These are phyloP conservation scores for Tarsius wallacei DNA, from an alignment of 2,797 vertebrate genomes.

Conservation along the genomic window DNA sequence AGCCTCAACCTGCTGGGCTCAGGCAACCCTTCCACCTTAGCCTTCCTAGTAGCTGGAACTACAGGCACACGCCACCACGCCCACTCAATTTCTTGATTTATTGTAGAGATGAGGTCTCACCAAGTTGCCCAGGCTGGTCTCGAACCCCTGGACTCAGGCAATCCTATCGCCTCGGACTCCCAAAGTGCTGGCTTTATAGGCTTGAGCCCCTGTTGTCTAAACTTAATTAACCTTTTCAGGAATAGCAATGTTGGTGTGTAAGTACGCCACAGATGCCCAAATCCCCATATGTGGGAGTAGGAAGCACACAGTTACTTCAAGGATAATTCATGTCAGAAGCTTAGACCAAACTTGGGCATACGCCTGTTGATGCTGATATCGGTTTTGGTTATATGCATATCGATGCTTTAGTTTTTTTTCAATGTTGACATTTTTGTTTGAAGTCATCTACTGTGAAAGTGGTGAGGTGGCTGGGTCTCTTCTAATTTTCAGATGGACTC, in stretches of 20 bases:
- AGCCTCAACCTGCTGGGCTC: too few relatives aligned
- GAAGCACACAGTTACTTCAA: background rate
- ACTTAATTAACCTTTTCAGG: background rate
- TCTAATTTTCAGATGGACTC: background rate
- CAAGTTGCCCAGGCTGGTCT: too few relatives aligned
- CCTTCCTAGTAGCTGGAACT: too few relatives aligned
- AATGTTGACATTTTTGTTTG: background rate
- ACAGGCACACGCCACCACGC: too few relatives aligned
- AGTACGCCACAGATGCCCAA: background rate
- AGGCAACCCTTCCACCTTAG: too few relatives aligned
- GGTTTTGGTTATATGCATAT: background rate
- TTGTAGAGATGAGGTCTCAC: too few relatives aligned
- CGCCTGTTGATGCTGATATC: rapidly evolving
- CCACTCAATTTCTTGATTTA: too few relatives aligned
- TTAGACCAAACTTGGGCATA: rapidly evolving
- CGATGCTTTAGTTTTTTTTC: too few relatives aligned
- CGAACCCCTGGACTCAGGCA: too few relatives aligned
- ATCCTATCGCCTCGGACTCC: too few relatives aligned
- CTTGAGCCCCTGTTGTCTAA: background rate
- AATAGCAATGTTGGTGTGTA: background rate
- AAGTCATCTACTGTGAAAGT: background rate
- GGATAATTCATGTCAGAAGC: background rate
- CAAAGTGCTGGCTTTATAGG: too few relatives aligned
- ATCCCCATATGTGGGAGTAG: background rate
- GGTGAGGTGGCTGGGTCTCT: background rate